Conservation (phyloP, 2,797 vertebrate species). For the Poecilia wingei region DNA sequence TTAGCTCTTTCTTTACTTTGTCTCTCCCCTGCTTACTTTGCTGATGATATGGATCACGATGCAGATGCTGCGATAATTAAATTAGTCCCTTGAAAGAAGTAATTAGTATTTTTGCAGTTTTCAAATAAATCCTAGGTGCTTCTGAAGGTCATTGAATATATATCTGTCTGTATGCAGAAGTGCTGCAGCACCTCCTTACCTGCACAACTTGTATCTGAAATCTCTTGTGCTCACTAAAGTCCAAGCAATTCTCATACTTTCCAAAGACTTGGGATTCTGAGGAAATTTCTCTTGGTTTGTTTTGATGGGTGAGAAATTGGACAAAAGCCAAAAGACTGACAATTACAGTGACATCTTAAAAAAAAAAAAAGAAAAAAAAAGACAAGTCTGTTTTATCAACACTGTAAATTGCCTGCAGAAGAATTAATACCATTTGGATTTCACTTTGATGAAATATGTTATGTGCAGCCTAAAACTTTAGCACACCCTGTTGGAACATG, state of each 20-base stretch:
- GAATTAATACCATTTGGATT: not conserved
- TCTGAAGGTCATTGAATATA: not conserved
- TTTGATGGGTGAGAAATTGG: conserved; percentile 9
- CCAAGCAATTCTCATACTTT: conserved; percentile 30
- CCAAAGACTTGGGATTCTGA: conserved; percentile 20
- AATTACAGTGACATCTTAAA: conserved; percentile 38
- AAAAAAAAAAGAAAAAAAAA: conserved; percentile 42
- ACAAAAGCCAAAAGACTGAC: conserved; percentile 9
- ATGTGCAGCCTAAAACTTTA: too few species aligned
- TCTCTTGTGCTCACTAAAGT: conserved; percentile 25
- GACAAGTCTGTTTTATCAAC: conserved; percentile 61
- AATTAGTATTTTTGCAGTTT: not conserved
- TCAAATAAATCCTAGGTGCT: not conserved
- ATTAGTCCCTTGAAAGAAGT: conserved; percentile 22
- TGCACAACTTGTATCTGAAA: conserved; percentile 17
- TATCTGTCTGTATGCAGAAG: not conserved
- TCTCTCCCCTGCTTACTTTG: not conserved
- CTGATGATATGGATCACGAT: not conserved
- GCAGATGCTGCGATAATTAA: conserved; percentile 19
- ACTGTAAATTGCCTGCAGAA: conserved; percentile 39
- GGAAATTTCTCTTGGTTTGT: conserved; percentile 31
- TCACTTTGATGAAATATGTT: not conserved
- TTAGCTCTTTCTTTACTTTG: conserved; percentile 1
- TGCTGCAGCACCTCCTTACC: conserved; percentile 30
- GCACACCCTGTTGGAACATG: too few species aligned